Evolutionary conservation across 2,113 vertebrate species (phyloP).

Genomic region (Aegithalos caudatus): DNA sequence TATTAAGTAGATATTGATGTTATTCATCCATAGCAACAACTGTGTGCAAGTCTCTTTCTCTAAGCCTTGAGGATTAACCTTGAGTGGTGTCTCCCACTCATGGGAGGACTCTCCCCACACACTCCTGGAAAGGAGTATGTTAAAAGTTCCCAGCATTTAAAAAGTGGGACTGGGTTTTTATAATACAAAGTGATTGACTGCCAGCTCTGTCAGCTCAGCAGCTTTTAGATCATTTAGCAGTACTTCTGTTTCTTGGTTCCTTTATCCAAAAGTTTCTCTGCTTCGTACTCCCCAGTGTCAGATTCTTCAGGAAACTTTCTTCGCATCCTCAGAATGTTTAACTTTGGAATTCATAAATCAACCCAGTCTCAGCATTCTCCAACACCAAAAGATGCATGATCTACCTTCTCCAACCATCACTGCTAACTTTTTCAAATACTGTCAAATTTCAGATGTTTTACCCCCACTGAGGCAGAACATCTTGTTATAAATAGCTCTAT

Average conservation of each 20-base stretch:
- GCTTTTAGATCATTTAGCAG: not conserved
- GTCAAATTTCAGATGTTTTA: not conserved
- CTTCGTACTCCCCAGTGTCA: fast-evolving
- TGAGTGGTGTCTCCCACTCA: not conserved
- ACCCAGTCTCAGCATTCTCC: not conserved
- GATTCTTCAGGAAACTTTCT: not conserved
- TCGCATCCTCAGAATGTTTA: not conserved
- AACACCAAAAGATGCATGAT: not conserved
- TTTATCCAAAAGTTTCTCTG: not conserved
- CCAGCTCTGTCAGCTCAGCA: not conserved
- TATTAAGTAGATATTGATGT: not conserved
- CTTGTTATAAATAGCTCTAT: not conserved
- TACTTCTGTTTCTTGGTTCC: not conserved
- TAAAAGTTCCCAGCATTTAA: not conserved
- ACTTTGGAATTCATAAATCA: not conserved
- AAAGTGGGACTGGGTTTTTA: not conserved
- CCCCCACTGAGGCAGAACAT: not conserved
- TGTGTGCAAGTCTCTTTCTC: not conserved
- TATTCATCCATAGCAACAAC: not conserved
- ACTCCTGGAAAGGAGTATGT: not conserved
- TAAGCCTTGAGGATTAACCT: not conserved
- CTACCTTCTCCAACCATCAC: not conserved
- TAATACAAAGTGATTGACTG: not conserved
- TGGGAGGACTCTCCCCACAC: not conserved
- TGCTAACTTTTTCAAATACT: not conserved